phyloP scores from a whole-genome alignment of 2,888 invertebrate genomes.

The Sepioteuthis lessoniana region DNA sequence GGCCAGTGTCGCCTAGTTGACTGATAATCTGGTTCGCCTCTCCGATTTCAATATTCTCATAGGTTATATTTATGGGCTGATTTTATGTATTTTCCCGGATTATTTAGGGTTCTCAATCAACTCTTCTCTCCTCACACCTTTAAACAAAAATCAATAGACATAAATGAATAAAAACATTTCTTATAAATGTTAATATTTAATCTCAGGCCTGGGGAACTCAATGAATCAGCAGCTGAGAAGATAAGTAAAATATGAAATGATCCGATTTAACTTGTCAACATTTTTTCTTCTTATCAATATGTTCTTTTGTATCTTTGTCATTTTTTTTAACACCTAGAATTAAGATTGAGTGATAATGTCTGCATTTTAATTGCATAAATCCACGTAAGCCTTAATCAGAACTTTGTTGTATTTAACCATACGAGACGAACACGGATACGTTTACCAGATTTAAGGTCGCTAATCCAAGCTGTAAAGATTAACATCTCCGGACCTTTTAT shows the following conservation, averaged over 20 bases:
- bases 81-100: too few species aligned
- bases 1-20: too few species aligned
- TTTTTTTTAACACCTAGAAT: neutral
- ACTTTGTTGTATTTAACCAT: neutral
- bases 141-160: too few species aligned
- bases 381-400: neutral
- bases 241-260: neutral
- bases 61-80: too few species aligned
- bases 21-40: too few species aligned
- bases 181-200: too few species aligned
- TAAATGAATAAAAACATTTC: too few species aligned
- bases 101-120: too few species aligned
- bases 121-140: too few species aligned
- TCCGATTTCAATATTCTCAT: too few species aligned
- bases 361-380: neutral
- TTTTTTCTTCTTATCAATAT: neutral
- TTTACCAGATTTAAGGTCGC: neutral
- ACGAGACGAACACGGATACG: neutral
- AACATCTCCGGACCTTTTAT: neutral
- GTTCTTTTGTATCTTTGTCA: neutral
- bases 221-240: neutral
- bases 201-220: neutral
- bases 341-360: neutral
- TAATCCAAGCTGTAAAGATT: neutral
- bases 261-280: slow-evolving; percentile 33